Evolutionary conservation across 2,797 vertebrate species (phyloP).

Genomic region (Pachyuromys duprasi): DNA sequence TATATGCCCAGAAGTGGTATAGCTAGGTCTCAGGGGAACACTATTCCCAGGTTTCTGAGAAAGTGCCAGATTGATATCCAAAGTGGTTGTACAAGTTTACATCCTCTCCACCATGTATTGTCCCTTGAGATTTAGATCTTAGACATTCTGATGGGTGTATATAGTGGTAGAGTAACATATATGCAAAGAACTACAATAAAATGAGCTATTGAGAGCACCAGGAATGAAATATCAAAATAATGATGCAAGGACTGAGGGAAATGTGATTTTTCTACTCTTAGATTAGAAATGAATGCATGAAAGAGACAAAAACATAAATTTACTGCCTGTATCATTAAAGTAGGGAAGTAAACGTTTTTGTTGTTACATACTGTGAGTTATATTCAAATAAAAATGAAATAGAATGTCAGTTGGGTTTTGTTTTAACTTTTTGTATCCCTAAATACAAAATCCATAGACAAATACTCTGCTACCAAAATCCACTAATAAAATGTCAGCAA

Average conservation of each 20-base stretch:
- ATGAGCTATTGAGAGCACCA: background rate
- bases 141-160: no score
- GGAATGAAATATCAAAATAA: background rate
- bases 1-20: no score
- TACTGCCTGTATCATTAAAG: constrained; percentile 41
- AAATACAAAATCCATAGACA: constrained; percentile 60
- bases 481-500: constrained; percentile 64
- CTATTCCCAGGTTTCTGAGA: no score
- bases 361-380: constrained; percentile 45
- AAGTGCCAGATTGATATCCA: no score
- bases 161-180: background rate
- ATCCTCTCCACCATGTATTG: no score
- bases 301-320: background rate
- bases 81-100: no score
- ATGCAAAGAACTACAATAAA: background rate
- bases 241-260: background rate
- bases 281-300: background rate
- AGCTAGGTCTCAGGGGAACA: no score
- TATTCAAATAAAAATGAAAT: constrained; percentile 64
- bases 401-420: constrained; percentile 32
- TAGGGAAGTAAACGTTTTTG: constrained; percentile 35
- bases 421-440: constrained; percentile 53
- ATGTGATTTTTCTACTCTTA: background rate
- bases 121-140: no score
- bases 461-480: constrained; percentile 32